Evolutionary conservation across 2,113 vertebrate genomes (phyloP), one percentile per base, ranked within the genome.

Genomic region (Condylura cristata): DNA sequence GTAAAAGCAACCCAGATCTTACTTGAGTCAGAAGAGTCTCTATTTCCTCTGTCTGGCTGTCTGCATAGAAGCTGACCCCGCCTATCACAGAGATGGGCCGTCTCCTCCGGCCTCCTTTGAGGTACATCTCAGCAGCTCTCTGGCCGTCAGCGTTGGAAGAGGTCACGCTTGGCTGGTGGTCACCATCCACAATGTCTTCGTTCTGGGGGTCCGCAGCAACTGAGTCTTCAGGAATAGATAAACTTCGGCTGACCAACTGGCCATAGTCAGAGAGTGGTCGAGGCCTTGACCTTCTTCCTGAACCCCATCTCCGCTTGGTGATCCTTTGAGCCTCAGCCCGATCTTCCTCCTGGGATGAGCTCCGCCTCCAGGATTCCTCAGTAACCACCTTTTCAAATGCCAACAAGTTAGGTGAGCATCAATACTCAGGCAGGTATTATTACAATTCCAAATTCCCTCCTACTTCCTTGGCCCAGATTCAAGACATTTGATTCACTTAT

Each of bases 251-350:
- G 0, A 96, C 85, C 94, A 99, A 97, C 92, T 99, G 99, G 48
- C 99, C 99, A 8, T 99, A 99, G 98, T 99, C 99, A 11, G 99
- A 99, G 75, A 99, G 98, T 4, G 99, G 99, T 63, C 99, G 98
- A 37, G 99, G 99, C 79, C 98, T 98, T 0, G 98, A 95, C 90
- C 98, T 98, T 98, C 72, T 98, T 90, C 98, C 98, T 97, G 97
- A 98, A 91, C 96, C 98, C 98, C 98, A 98, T 95, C 96, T 98
- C 98, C 97, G 98, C 76, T 65, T 91, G 89, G 80, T 96, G 78
- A 87, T 95, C 70, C 97, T 98, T 84, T 97, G 98, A 26, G 90
- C 75, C 20, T 98, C 98, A 2, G 95, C 58, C 86, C 95, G 98
- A 61, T 98, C 98, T 94, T 98, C 98, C 78, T 98, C 98, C 65